Conservation (phyloP, 2,113 vertebrate species). For the Oryzias melastigma region DNA sequence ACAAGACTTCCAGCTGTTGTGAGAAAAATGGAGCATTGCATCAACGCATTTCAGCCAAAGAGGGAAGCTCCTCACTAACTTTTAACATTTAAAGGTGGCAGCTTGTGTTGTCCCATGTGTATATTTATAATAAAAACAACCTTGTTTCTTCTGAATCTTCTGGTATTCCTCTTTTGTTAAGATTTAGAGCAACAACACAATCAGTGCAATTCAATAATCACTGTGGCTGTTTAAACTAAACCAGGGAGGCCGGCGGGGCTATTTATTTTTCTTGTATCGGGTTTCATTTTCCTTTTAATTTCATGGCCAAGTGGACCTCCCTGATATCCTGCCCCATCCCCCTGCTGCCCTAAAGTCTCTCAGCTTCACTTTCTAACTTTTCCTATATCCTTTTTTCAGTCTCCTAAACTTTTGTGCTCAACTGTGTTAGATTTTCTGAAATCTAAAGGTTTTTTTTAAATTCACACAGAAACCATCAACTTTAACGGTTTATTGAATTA, state of each 20-base stretch:
- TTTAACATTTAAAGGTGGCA: too few species aligned
- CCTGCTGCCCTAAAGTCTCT: neutral
- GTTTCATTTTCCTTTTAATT: conserved; percentile 70
- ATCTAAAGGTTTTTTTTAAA: too few species aligned
- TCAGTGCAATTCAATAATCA: conserved; percentile 66
- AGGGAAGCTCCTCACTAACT: too few species aligned
- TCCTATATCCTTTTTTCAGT: neutral
- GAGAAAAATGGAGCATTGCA: neutral
- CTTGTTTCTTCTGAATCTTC: neutral
- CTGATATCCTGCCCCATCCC: conserved; percentile 50
- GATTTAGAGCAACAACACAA: conserved; percentile 55
- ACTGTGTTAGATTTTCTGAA: too few species aligned
- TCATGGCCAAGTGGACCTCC: conserved; percentile 67
- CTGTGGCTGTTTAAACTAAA: conserved; percentile 47
- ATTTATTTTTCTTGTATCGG: conserved; percentile 66
- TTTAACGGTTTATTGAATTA: too few species aligned
- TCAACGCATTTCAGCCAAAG: too few species aligned
- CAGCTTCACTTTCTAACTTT: neutral
- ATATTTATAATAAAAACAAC: too few species aligned
- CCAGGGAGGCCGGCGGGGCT: conserved; percentile 41
- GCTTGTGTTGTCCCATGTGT: too few species aligned
- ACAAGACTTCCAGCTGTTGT: neutral
- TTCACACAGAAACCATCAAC: too few species aligned
- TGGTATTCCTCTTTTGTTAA: conserved; percentile 20
- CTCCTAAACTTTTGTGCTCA: neutral